Conservation (phyloP, 2,888 invertebrate species). For the Synanthedon myopaeformis region DNA sequence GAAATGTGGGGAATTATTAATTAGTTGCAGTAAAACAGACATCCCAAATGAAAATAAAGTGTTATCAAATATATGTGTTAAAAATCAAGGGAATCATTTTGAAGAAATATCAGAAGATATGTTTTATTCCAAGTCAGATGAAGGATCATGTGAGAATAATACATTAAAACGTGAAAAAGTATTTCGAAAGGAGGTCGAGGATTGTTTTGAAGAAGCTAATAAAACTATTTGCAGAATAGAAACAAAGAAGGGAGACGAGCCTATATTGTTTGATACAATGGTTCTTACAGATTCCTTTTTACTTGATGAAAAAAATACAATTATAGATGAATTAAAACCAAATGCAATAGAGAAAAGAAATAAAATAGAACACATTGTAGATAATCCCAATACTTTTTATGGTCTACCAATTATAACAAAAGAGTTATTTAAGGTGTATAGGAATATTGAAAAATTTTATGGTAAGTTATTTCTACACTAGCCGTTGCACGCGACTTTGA, state of each 20-base stretch:
- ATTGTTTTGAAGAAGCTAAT: constrained; percentile 65
- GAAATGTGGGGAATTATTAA: constrained; percentile 19
- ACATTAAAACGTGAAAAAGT: constrained; percentile 17
- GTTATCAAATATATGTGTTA: constrained; percentile 2
- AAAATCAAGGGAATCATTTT: constrained; percentile 13
- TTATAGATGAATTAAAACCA: constrained; percentile 15
- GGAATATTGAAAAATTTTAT: constrained; percentile 85
- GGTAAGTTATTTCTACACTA: constrained; percentile 62
- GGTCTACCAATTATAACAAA: constrained; percentile 81
- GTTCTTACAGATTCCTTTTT: constrained; percentile 40
- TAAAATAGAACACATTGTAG: constrained; percentile 4
- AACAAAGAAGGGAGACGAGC: constrained; percentile 22
- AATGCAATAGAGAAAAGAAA: constrained; percentile 11
- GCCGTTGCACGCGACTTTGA: too few relatives aligned
- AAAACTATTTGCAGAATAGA: constrained; percentile 57
- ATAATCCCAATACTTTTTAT: constrained; percentile 70
- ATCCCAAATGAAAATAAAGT: constrained; percentile 14
- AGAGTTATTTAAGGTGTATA: constrained; percentile 77
- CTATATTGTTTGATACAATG: constrained; percentile 40
- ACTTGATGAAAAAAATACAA: constrained; percentile 40
- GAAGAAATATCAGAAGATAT: constrained; percentile 43
- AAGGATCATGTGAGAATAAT: constrained; percentile 17
- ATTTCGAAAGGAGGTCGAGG: constrained; percentile 33
- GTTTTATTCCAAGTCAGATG: constrained; percentile 40
- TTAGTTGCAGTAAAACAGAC: background rate